Base-by-base conservation (phyloP, 1,140 invertebrate species). In the Tribolium madens region DNA sequence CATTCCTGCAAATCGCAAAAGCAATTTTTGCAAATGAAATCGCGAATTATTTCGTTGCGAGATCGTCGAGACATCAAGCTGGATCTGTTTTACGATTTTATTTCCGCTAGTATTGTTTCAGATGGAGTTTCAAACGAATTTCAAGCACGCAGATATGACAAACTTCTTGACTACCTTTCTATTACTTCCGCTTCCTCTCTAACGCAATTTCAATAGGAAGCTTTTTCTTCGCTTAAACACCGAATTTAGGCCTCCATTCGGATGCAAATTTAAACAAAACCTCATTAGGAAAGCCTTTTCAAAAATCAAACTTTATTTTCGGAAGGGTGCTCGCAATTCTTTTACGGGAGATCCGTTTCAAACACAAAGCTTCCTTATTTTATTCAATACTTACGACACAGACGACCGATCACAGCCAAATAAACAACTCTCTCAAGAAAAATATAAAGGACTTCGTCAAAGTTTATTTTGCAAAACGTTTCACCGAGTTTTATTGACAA, bases 241-340 rank as follows among this genome's bases (percentile, higher is more conserved):
- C 18, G 18, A 57, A 57, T 57, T 57, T 57, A 26, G 7, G 10
- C 18, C 5, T 4, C 14, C 7, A 57, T 57, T 57, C 6, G 17
- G n/a, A 21, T 57, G 52, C 18, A 26, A 21, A 57, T 57, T 57
- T 57, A n/a, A 17, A 26, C 52, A 17, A 17, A 57, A 57, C 52
- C 17, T 57, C 52, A 57, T 57, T 57, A 57, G 10, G 9, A 26
- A 6, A 57, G 6, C 17, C 52, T 57, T 57, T 57, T 10, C 13
- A 57, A 64, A 64, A 64, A 64, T 64, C 26, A 33, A 33, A 33
- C n/a, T 64, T 14, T 18, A 64, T 12, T 13, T 64, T 64, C 26
- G 14, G 12, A 31, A n/a, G 9, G n/a, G n/a, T 7, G 14, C 9
- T 14, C n/a, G 14, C 9, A 57, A 57, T 57, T 64, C 17, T 64